Evolutionary conservation across 2,797 vertebrate species (phyloP).

Genomic region (Nyctibius grandis): DNA sequence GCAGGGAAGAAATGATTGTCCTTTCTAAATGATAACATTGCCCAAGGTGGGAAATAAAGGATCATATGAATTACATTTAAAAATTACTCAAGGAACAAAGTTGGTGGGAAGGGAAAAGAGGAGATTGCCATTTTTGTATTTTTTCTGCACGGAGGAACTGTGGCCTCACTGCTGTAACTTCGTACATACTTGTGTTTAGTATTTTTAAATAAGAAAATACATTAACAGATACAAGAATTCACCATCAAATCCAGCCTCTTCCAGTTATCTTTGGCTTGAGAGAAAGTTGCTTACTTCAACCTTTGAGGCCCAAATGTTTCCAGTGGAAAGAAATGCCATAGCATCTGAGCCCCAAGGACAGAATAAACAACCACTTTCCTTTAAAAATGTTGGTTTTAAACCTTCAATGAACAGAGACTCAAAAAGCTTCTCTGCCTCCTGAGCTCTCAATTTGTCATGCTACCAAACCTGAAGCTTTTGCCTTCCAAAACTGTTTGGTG

Average conservation of each 20-base stretch:
- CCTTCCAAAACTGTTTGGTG: not conserved
- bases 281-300: not conserved
- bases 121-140: not conserved
- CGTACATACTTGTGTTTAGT: not conserved
- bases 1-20: conserved; percentile 27
- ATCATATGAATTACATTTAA: not conserved
- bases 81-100: not conserved
- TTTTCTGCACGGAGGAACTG: not conserved
- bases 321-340: not conserved
- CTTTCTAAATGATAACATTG: not conserved
- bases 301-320: not conserved
- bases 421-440: not conserved
- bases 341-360: not conserved
- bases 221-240: conserved; percentile 2
- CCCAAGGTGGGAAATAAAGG: not conserved
- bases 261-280: conserved; percentile 39
- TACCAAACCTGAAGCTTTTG: not conserved
- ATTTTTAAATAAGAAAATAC: conserved; percentile 32
- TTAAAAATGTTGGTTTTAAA: not conserved
- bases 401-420: not conserved
- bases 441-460: not conserved
- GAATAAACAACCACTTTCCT: not conserved
- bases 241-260: conserved; percentile 9
- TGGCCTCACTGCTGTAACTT: not conserved
- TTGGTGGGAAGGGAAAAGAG: not conserved